A percentile compares a stretch with the other conserved stretches of the same genome.
Evolutionary conservation across 2,797 vertebrate genomes (phyloP).

Genomic region (Xiphophorus birchmanni): DNA sequence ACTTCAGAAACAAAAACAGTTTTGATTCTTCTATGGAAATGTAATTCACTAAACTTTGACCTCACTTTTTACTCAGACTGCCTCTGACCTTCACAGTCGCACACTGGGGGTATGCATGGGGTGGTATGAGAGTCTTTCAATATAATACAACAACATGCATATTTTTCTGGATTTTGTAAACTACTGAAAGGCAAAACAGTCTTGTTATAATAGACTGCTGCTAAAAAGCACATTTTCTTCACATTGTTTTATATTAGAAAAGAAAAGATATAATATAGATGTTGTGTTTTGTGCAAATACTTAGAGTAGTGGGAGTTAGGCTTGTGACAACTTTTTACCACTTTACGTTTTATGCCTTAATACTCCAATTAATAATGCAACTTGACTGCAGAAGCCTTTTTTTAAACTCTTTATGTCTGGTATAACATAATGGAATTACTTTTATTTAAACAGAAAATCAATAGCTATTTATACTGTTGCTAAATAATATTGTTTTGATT

Average conservation of each 20-base stretch:
- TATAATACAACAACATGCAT: neutral
- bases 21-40: neutral
- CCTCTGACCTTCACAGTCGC: neutral
- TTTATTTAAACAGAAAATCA: neutral
- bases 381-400: neutral
- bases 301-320: neutral
- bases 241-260: neutral
- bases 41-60: neutral
- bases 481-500: neutral
- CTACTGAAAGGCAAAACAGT: neutral
- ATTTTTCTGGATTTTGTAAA: neutral
- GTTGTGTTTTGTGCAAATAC: neutral
- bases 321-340: neutral
- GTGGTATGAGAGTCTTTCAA: neutral
- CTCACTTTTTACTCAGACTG: neutral
- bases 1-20: neutral
- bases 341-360: neutral
- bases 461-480: neutral
- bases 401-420: neutral
- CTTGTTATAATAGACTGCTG: neutral
- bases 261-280: neutral
- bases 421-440: neutral
- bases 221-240: neutral
- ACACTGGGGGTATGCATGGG: neutral
- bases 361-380: neutral